These are phyloP conservation scores for Hydroisotoma schaefferi DNA, from an alignment of 2,888 invertebrate species.

Conservation along the genomic window DNA sequence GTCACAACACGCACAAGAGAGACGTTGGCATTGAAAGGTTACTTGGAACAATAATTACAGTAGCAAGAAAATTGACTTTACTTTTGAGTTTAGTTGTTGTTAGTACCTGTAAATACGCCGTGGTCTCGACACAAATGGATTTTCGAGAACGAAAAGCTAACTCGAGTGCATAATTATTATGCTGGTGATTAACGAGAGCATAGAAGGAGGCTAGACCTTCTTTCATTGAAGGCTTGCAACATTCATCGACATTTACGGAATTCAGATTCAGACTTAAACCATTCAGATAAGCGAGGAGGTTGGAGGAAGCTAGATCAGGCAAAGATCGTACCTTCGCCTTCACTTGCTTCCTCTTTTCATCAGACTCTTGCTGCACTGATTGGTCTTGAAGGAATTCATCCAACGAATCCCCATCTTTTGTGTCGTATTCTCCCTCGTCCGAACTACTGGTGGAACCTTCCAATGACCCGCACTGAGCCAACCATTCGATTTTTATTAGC, in stretches of 20 bases:
- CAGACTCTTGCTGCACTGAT: conserved; percentile 30
- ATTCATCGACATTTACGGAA: conserved; percentile 36
- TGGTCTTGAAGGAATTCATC: conserved; percentile 29
- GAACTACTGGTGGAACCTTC: conserved; percentile 48
- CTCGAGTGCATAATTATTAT: conserved; percentile 44
- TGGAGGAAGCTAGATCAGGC: conserved; percentile 47
- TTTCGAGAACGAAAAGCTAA: conserved; percentile 49
- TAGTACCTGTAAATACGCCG: conserved; percentile 48
- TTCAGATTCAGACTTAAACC: too few relatives aligned
- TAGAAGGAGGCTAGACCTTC: conserved; percentile 37
- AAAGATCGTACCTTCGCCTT: conserved; percentile 49
- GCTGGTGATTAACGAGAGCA: conserved; percentile 35
- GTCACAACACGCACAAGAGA: too few relatives aligned
- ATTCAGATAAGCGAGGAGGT: conserved; percentile 42
- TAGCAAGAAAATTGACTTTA: too few relatives aligned
- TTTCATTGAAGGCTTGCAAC: conserved; percentile 23
- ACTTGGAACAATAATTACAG: too few relatives aligned
- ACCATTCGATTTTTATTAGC: too few relatives aligned
- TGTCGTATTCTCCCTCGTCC: conserved; percentile 49
- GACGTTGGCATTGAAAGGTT: neutral
- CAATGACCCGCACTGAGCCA: conserved; percentile 46
- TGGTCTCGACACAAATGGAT: conserved; percentile 48
- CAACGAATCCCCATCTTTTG: conserved; percentile 42
- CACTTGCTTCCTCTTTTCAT: conserved; percentile 43
- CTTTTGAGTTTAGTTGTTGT: neutral